Conservation (phyloP, 1,140 invertebrate species). For the Oppia nitens region DNA sequence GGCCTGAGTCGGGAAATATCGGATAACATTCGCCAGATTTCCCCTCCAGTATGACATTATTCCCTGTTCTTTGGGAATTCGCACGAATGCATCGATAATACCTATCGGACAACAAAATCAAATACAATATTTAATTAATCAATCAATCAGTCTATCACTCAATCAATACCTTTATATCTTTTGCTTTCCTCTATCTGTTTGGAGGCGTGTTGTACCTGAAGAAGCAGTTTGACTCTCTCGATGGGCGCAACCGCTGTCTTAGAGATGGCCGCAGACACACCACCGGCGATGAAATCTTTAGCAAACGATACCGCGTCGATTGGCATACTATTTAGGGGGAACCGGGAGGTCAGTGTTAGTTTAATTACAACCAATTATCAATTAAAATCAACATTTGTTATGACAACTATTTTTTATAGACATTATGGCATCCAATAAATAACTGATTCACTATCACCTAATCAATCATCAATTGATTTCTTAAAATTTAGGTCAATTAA, state of each 20-base stretch:
- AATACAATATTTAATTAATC: conserved; percentile 2
- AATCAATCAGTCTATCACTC: conserved; percentile 17
- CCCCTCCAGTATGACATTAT: conserved; percentile 80
- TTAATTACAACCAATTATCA: too few relatives aligned
- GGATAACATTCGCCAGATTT: conserved; percentile 78
- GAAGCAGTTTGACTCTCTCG: conserved; percentile 32
- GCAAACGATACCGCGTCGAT: conserved; percentile 36
- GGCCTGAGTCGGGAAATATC: conserved; percentile 88
- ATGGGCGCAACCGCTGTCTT: conserved; percentile 42
- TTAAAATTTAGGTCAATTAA: too few relatives aligned
- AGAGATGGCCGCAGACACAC: conserved; percentile 63
- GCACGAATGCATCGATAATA: conserved; percentile 65
- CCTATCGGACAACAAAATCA: conserved; percentile 30
- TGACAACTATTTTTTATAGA: too few relatives aligned
- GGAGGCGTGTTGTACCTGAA: conserved; percentile 51
- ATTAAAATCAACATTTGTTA: too few relatives aligned
- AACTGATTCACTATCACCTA: too few relatives aligned
- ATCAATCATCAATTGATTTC: too few relatives aligned
- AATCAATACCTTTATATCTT: conserved; percentile 56
- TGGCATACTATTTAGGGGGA: too few relatives aligned
- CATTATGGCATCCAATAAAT: too few relatives aligned
- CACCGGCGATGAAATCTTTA: conserved; percentile 71
- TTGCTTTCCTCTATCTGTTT: conserved; percentile 60
- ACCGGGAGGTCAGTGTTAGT: too few relatives aligned
- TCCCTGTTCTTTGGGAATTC: conserved; percentile 74